These are phyloP conservation scores for Bombus confusus DNA, from an alignment of 1,140 invertebrate genomes.

Conservation along the genomic window DNA sequence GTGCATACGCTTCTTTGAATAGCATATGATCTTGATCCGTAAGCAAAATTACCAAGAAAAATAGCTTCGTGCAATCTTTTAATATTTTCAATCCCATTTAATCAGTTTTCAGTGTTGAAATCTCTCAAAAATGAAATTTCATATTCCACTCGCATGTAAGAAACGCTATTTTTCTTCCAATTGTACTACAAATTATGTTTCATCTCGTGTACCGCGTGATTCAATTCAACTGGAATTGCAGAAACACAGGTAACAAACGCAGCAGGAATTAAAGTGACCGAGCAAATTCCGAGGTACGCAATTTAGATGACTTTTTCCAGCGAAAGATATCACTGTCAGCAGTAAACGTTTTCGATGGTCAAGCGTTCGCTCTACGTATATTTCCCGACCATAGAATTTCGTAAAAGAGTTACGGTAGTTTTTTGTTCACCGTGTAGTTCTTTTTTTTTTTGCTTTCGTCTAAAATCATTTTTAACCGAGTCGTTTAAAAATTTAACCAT, in stretches of 20 bases:
- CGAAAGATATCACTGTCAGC: not conserved
- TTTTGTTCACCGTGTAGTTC: no score
- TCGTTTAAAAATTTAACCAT: not conserved
- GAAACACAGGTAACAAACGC: not conserved
- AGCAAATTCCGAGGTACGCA: not conserved
- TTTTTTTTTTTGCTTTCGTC: no score
- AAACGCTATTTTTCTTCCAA: not conserved
- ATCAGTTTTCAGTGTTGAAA: not conserved
- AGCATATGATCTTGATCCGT: no score
- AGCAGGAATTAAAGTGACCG: not conserved
- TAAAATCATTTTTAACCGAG: not conserved
- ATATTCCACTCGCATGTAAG: not conserved
- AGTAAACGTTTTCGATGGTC: not conserved
- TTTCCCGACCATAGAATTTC: not conserved
- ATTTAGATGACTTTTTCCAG: not conserved
- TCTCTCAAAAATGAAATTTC: not conserved
- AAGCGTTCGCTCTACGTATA: not conserved
- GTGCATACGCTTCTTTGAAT: no score
- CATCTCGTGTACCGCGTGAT: not conserved
- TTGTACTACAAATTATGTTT: conserved; percentile 7
- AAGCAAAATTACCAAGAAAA: not conserved
- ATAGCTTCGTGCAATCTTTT: not conserved
- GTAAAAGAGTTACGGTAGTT: no score
- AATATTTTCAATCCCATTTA: not conserved
- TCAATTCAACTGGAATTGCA: not conserved